phyloP scores from a whole-genome alignment of 2,797 vertebrate species.

The Spinibarbus caldwelli region DNA sequence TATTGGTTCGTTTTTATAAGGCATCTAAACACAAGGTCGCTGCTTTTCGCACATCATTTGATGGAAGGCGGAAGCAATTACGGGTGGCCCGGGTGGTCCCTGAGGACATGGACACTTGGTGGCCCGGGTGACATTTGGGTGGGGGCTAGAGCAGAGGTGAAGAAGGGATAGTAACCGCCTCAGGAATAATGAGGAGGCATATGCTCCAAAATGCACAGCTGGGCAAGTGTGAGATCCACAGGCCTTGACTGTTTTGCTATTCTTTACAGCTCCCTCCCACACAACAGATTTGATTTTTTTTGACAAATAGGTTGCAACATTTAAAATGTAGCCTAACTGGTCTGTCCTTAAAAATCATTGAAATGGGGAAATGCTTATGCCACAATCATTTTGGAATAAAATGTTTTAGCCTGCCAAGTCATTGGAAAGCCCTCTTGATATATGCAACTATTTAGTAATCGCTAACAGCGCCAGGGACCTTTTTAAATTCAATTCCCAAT shows the following conservation, averaged over 20 bases:
- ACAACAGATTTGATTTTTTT: constrained; percentile 6
- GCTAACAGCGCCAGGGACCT: neutral
- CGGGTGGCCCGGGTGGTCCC: constrained; percentile 74
- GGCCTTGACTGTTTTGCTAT: constrained; percentile 56
- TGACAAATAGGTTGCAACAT: neutral
- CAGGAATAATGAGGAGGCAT: constrained; percentile 70
- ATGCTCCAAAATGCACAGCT: constrained; percentile 66
- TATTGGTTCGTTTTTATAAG: constrained; percentile 1
- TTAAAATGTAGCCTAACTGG: neutral
- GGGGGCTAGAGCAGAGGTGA: constrained; percentile 58
- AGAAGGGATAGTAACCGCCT: constrained; percentile 56
- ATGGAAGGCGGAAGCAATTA: constrained; percentile 76
- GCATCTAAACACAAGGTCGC: constrained; percentile 5
- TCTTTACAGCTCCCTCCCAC: constrained; percentile 14
- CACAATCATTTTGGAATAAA: neutral
- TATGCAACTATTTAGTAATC: constrained; percentile 21
- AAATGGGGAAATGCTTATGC: neutral
- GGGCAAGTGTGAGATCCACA: constrained; percentile 64
- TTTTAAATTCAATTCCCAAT: constrained; percentile 35
- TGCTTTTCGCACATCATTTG: constrained; percentile 53
- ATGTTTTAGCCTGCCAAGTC: constrained; percentile 13
- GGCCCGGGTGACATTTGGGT: constrained; percentile 72
- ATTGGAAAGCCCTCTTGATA: constrained; percentile 4
- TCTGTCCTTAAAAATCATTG: neutral
- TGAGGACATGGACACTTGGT: constrained; percentile 64